Evolutionary conservation across 2,888 invertebrate species (phyloP), one percentile per base, ranked within the genome.

Genomic region (Clostera curtula): DNA sequence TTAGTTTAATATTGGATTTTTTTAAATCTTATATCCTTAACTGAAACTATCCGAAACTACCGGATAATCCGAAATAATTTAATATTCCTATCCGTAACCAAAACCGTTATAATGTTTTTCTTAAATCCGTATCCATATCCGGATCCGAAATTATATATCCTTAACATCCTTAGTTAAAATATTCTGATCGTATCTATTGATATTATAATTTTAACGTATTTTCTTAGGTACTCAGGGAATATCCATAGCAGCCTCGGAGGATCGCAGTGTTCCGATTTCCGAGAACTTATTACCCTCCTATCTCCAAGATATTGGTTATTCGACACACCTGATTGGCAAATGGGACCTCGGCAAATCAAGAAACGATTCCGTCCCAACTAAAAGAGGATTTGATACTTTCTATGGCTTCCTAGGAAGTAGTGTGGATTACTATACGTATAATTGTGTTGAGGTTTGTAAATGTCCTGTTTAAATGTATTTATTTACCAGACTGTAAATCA

Each of bases 291-390:
- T 95, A 44, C 92, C 95, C 0, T 85, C 92, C 48, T 83, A 87
- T 54, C 74, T 89, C 31, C 80, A 83, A 49, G 86, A 90, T 37
- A 77, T 93, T 27, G 94, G 93, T 7, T 96, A 96, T 70, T 69
- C 71, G 5, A 93, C 93, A 2, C 89, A 92, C 64, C 84, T 93
- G 19, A 85, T 96, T 7, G 96, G 95, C 19, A 96, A 96, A 85
- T 95, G 95, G 95, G 89, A 90, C 69, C 82, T 95, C 50, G 95
- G 95, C n/a, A 91, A 89, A 71, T 89, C 87, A 49, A 82, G 86
- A 30, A 83, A 85, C 42, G 86, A 86, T 45, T 92, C 89, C 68
- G 88, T 90, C 1, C 93, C 93, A 1, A 87, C 86, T 19, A 85
- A 83, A 51, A 86, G 93, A 43, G 93, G 93, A 24, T 94, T 93